Base-by-base conservation (phyloP, 2,797 vertebrate genomes). In the Pogoniulus pusillus region DNA sequence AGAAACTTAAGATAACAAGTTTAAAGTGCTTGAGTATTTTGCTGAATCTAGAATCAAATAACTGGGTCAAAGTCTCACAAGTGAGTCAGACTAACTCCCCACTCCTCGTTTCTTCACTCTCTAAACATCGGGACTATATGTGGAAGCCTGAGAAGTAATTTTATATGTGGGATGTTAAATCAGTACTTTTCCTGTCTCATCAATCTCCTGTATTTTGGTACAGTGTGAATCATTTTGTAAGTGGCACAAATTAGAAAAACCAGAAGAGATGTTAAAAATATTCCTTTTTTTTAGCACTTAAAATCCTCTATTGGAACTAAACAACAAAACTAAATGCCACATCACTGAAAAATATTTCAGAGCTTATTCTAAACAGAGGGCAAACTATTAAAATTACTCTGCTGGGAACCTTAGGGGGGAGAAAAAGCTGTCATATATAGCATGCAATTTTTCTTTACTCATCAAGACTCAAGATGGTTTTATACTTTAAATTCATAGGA, bases 11-110 rank as follows among this genome's bases (percentile, higher is more conserved):
- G 94, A 91, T 92, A 95, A 90, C 81, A 86, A 89, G 90, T 94
- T 94, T 93, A 94, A 95, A 94, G 89, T 92, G 93, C 93, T 95
- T 82, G 83, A 55, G 64, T 85, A 94, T 92, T 95, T 90, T 95
- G 93, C 94, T 96, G 93, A 95, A 95, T 92, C 93, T 78, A 72
- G 93, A 94, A 78, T 91, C 91, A 89, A 94, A 89, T 87, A 95
- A 96, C 82, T 94, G 90, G 95, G 94, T 92, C 94, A 96, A 96
- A 95, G 95, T 96, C 95, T 93, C 91, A 94, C 86, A 81, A 95
- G 84, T 91, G 91, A 94, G 88, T 96, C 94, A 96, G 95, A 60
- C 90, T 82, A 87, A 87, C 91, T 95, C 89, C 92, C 82, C 89
- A 0, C 85, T 91, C 93, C 87, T 2, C 0, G 35, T 68, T 92